These are phyloP conservation scores for Etheostoma nigrum DNA, from an alignment of 2,797 vertebrate genomes.

Conservation along the genomic window DNA sequence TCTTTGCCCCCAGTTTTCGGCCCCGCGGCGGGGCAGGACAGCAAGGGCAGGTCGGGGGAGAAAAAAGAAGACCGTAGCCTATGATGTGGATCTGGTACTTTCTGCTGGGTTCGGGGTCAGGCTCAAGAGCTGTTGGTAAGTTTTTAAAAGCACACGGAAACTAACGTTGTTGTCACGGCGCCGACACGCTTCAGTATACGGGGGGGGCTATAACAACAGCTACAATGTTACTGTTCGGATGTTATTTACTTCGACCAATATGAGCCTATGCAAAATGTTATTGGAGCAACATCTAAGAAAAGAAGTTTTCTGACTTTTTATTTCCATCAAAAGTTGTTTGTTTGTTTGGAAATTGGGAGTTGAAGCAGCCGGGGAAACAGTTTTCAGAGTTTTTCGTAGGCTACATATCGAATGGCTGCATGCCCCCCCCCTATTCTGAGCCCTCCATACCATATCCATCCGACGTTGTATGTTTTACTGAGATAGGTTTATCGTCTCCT, in stretches of 20 bases:
- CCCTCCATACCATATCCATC: conserved; percentile 29
- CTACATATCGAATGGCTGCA: conserved; percentile 9
- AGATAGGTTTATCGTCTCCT: conserved; percentile 29
- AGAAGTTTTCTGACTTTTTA: conserved; percentile 12
- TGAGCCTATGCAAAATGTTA: not conserved
- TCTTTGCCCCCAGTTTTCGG: conserved; percentile 65
- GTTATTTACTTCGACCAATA: not conserved
- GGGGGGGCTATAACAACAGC: not conserved
- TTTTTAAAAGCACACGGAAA: conserved; percentile 51
- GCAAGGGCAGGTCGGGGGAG: conserved; percentile 58
- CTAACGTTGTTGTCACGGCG: conserved; percentile 53
- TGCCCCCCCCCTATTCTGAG: too few relatives aligned
- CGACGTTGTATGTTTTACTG: conserved; percentile 17
- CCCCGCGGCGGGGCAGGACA: conserved; percentile 77
- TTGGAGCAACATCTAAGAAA: not conserved
- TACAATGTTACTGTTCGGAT: not conserved
- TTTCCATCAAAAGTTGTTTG: not conserved
- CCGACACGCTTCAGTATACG: conserved; percentile 34
- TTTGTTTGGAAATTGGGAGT: not conserved
- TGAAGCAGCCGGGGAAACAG: conserved; percentile 4
- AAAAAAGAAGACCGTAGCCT: conserved; percentile 35
- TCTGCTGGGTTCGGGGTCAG: conserved; percentile 86
- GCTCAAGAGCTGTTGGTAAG: conserved; percentile 85
- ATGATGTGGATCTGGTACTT: conserved; percentile 90
- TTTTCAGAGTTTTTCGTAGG: not conserved